Evolutionary conservation across 2,888 invertebrate genomes (phyloP).

Genomic region (Sarcophaga variegata): DNA sequence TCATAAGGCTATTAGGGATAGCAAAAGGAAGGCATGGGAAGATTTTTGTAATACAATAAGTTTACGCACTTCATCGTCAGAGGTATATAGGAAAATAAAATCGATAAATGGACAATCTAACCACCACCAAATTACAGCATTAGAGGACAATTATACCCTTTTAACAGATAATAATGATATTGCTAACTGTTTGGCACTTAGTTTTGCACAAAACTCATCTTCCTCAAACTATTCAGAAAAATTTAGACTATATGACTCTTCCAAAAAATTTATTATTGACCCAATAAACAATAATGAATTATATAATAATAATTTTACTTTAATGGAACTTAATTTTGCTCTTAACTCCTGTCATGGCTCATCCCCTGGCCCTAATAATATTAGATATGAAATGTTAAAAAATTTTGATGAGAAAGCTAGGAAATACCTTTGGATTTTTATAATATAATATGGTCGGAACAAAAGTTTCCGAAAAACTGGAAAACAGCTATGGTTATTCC

Average conservation of each 20-base stretch:
- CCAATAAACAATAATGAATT: too few relatives aligned
- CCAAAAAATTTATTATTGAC: not conserved
- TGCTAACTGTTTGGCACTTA: not conserved
- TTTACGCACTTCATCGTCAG: not conserved
- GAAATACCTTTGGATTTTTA: slow-evolving; percentile 46
- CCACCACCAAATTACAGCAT: too few relatives aligned
- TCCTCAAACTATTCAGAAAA: not conserved
- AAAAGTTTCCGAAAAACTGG: too few relatives aligned
- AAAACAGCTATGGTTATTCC: too few relatives aligned
- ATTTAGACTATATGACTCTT: too few relatives aligned
- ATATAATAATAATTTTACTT: slow-evolving; percentile 16
- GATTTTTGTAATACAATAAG: slow-evolving; percentile 15
- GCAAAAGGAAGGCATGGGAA: not conserved
- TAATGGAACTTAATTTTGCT: slow-evolving; percentile 39
- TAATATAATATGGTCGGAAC: slow-evolving; percentile 43
- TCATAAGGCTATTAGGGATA: not conserved
- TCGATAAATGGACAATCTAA: not conserved
- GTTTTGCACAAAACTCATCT: slow-evolving; percentile 43
- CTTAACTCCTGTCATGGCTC: slow-evolving; percentile 8
- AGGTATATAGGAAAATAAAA: too few relatives aligned
- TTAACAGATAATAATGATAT: slow-evolving; percentile 25
- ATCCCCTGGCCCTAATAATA: slow-evolving; percentile 44
- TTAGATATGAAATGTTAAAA: slow-evolving; percentile 16
- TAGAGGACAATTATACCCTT: too few relatives aligned
- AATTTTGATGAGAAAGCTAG: slow-evolving; percentile 24